Percentiles rank a stretch among this genome's conserved stretches.
These are phyloP conservation scores for Camelus bactrianus DNA, from an alignment of 2,113 vertebrate species.

Conservation along the genomic window DNA sequence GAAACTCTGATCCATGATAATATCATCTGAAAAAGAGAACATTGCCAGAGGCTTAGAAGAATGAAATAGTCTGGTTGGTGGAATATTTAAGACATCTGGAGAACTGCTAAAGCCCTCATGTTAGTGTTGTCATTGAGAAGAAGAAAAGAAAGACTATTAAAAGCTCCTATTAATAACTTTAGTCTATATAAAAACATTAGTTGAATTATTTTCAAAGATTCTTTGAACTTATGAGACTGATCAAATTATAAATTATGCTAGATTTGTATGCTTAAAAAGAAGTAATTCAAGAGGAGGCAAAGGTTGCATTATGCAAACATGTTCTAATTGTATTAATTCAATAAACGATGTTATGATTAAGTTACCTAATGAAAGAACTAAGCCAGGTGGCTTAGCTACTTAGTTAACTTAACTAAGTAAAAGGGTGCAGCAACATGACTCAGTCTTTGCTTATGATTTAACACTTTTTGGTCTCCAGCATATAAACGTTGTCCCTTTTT, in stretches of 20 bases:
- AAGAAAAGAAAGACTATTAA: neutral
- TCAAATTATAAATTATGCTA: conserved; percentile 81
- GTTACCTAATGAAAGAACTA: conserved; percentile 79
- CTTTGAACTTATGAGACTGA: conserved; percentile 63
- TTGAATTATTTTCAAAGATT: conserved; percentile 56
- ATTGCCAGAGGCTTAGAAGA: conserved; percentile 33
- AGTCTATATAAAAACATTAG: neutral
- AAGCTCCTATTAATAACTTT: neutral
- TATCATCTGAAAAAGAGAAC: neutral
- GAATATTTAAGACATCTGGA: neutral
- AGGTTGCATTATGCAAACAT: conserved; percentile 75
- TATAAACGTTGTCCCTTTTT: neutral
- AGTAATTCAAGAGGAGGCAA: conserved; percentile 72
- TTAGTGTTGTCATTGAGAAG: neutral
- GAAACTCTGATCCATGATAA: neutral
- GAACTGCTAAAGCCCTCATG: neutral
- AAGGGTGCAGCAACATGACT: conserved; percentile 6
- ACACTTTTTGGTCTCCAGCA: conserved; percentile 48
- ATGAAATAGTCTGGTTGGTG: neutral
- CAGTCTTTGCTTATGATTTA: conserved; percentile 43
- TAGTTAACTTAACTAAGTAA: conserved; percentile 68
- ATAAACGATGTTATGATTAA: conserved; percentile 77
- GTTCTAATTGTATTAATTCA: conserved; percentile 78
- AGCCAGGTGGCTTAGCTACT: conserved; percentile 49
- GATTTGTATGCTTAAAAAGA: conserved; percentile 78